Percentiles rank a stretch among this genome's conserved stretches.
Evolutionary conservation across 1,140 invertebrate genomes (phyloP).

Genomic region (Acromyrmex heyeri): DNA sequence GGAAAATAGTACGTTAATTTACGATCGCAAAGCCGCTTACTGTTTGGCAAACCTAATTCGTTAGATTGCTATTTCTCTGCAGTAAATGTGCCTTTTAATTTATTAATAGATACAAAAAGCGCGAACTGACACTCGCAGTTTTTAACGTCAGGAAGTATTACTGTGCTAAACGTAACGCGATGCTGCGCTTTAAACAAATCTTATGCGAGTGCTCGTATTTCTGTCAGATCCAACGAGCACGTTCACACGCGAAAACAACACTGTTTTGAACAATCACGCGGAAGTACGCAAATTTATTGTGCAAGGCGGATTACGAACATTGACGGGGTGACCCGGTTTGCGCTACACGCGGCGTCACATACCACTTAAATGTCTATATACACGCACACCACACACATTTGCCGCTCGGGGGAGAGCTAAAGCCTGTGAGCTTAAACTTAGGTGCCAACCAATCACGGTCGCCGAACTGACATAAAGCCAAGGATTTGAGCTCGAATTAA

Average conservation of each 20-base stretch:
- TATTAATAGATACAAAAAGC: background rate
- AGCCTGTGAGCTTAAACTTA: conserved; percentile 74
- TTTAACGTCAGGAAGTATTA: conserved; percentile 5
- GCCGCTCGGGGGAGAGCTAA: conserved; percentile 56
- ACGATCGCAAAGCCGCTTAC: background rate
- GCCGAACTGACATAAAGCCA: conserved; percentile 72
- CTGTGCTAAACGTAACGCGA: conserved; percentile 7
- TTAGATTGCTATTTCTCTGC: background rate
- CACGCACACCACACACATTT: conserved; percentile 25
- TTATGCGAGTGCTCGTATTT: conserved; percentile 38
- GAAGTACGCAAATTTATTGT: conserved; percentile 54
- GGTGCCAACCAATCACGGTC: conserved; percentile 72
- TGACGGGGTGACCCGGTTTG: conserved; percentile 39
- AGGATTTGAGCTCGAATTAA: conserved; percentile 73
- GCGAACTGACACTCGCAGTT: background rate
- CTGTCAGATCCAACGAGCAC: conserved; percentile 43
- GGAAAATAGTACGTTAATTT: conserved; percentile 19
- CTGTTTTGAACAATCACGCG: conserved; percentile 53
- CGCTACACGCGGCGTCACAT: conserved; percentile 6
- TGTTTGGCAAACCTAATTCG: background rate
- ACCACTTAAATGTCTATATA: background rate
- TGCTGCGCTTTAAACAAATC: conserved; percentile 36
- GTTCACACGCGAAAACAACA: conserved; percentile 48
- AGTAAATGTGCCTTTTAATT: background rate
- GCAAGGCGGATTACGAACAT: conserved; percentile 67